Percentiles rank a stretch among this genome's conserved stretches.
These are phyloP conservation scores for Diabrotica virgifera DNA, from an alignment of 1,140 invertebrate species.

Conservation along the genomic window DNA sequence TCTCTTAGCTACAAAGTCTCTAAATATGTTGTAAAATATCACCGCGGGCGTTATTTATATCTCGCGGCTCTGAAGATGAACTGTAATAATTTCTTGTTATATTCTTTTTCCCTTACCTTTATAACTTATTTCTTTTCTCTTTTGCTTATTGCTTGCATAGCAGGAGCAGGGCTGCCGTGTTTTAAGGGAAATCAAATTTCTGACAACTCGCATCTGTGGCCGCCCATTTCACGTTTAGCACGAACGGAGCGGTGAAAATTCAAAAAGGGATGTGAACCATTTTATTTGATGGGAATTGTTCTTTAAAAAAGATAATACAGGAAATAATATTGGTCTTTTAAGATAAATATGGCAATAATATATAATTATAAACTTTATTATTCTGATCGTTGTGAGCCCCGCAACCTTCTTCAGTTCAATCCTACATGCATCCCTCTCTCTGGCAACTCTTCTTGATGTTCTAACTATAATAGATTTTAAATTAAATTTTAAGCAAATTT, in stretches of 20 bases:
- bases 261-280: too few species aligned
- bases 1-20: background rate
- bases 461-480: too few species aligned
- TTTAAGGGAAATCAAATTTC: slow-evolving; percentile 3
- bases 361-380: too few species aligned
- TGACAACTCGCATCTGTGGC: slow-evolving; percentile 1
- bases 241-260: background rate
- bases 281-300: too few species aligned
- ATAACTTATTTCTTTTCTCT: background rate
- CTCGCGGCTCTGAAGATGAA: background rate
- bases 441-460: too few species aligned
- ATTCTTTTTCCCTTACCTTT: background rate
- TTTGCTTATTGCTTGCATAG: background rate
- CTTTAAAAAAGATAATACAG: too few species aligned
- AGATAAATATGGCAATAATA: too few species aligned
- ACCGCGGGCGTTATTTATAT: background rate
- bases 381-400: too few species aligned
- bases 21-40: background rate
- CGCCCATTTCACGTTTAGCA: background rate
- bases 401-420: too few species aligned
- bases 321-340: too few species aligned
- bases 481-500: too few species aligned
- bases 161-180: background rate
- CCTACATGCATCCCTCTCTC: too few species aligned
- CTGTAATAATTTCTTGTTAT: slow-evolving; percentile 3